Conservation (phyloP, 1,140 invertebrate genomes). For the Pachyrhynchus sulphureomaculatus region DNA sequence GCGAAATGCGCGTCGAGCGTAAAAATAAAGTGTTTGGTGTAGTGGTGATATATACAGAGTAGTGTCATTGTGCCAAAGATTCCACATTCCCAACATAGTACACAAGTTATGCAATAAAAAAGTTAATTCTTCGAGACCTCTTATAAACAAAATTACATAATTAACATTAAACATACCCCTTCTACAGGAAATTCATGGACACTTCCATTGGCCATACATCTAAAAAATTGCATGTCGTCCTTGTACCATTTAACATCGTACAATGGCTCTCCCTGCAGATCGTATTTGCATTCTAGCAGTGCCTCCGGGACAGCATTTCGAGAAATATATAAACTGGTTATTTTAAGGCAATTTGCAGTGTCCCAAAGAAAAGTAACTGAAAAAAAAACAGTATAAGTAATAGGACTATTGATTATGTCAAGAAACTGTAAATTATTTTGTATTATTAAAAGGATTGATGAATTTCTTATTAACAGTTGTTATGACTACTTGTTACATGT, state of each 20-base stretch:
- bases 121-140: too few relatives aligned
- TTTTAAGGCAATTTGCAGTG: slow-evolving; percentile 26
- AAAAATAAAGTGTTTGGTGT: too few relatives aligned
- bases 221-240: slow-evolving; percentile 62
- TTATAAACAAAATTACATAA: too few relatives aligned
- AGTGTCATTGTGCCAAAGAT: too few relatives aligned
- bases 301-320: slow-evolving; percentile 30
- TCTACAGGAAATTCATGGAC: slow-evolving; percentile 36
- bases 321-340: slow-evolving; percentile 43
- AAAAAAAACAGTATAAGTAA: neutral
- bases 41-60: too few relatives aligned
- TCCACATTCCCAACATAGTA: too few relatives aligned
- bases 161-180: slow-evolving; percentile 32
- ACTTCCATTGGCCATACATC: slow-evolving; percentile 45
- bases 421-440: neutral
- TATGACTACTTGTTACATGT: too few relatives aligned
- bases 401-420: neutral
- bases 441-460: too few relatives aligned
- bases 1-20: too few relatives aligned
- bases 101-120: too few relatives aligned
- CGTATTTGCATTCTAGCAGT: slow-evolving; percentile 41
- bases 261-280: slow-evolving; percentile 45
- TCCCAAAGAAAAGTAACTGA: slow-evolving; percentile 14
- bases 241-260: slow-evolving; percentile 72
- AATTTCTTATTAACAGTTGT: too few relatives aligned